Evolutionary conservation across 2,888 invertebrate species (phyloP).

Genomic region (Trachelus tabidus): DNA sequence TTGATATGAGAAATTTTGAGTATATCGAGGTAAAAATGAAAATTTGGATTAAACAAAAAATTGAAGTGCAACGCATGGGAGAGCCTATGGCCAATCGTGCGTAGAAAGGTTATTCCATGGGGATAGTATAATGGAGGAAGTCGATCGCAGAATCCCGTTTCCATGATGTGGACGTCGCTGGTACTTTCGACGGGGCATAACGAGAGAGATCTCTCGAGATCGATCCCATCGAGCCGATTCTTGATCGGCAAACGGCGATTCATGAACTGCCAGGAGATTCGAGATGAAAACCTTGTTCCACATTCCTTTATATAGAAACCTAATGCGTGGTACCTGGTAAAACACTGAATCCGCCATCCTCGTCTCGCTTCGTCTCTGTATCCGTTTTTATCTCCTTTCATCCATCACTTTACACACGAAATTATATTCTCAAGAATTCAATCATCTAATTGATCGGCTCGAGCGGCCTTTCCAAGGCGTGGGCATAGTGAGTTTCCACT

Average conservation of each 20-base stretch:
- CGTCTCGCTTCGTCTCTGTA: background rate
- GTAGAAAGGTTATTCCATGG: background rate
- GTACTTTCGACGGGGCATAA: background rate
- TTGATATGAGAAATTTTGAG: accelerated
- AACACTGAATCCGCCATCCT: background rate
- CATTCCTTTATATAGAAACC: constrained; percentile 51
- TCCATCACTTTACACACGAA: background rate
- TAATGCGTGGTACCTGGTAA: constrained; percentile 7
- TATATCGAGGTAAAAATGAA: background rate
- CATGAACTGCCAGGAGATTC: constrained; percentile 19
- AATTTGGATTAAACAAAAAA: background rate
- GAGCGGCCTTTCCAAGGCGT: background rate
- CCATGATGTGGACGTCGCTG: background rate
- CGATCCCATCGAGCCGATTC: constrained; percentile 13
- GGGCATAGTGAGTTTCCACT: background rate
- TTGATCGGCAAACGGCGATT: constrained; percentile 4
- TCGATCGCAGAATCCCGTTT: background rate
- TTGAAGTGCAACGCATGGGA: background rate
- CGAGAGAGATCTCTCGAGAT: background rate
- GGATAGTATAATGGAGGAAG: background rate
- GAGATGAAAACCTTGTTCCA: constrained; percentile 54
- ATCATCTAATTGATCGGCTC: background rate
- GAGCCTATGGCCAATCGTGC: background rate
- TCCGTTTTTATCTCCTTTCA: background rate
- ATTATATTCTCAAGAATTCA: background rate